Conservation (phyloP, 2,888 invertebrate genomes). For the Thymelicus acteon region DNA sequence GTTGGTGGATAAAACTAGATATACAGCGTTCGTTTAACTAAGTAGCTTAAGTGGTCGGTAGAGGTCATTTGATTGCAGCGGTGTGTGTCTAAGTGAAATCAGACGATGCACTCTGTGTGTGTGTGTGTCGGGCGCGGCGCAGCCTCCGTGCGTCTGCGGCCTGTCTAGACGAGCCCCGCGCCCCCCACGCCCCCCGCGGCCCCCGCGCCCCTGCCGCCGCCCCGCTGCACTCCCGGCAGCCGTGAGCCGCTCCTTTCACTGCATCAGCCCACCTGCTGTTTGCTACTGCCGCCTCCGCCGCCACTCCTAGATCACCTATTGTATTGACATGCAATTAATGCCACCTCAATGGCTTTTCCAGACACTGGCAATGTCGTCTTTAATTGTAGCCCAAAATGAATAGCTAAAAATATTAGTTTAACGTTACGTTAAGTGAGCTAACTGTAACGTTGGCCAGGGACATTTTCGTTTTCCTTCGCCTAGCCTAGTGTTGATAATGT, state of each 20-base stretch:
- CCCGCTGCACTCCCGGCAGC: conserved; percentile 42
- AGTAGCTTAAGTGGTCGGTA: conserved; percentile 53
- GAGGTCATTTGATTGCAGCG: conserved; percentile 57
- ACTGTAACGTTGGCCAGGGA: too few relatives aligned
- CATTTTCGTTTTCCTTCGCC: too few relatives aligned
- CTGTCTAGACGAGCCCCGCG: conserved; percentile 78
- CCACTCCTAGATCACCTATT: conserved; percentile 9
- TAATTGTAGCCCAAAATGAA: too few relatives aligned
- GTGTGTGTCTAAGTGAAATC: conserved; percentile 52
- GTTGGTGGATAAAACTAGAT: conserved; percentile 49
- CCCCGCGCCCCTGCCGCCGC: conserved; percentile 41
- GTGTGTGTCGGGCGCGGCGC: conserved; percentile 66
- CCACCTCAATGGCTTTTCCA: too few relatives aligned
- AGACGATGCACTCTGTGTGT: conserved; percentile 66
- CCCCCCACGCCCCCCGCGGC: conserved; percentile 47
- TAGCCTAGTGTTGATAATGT: too few relatives aligned
- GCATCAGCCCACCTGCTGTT: conserved; percentile 42
- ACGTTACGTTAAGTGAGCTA: too few relatives aligned
- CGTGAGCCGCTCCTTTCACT: conserved; percentile 51
- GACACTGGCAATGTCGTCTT: too few relatives aligned
- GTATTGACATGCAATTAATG: too few relatives aligned
- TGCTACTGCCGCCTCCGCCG: conserved; percentile 13
- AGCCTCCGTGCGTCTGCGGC: conserved; percentile 83
- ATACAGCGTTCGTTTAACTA: conserved; percentile 53
- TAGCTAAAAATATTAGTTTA: too few relatives aligned